These are phyloP conservation scores for Sylvilagus bachmani DNA, from an alignment of 2,113 vertebrate genomes.

Conservation along the genomic window DNA sequence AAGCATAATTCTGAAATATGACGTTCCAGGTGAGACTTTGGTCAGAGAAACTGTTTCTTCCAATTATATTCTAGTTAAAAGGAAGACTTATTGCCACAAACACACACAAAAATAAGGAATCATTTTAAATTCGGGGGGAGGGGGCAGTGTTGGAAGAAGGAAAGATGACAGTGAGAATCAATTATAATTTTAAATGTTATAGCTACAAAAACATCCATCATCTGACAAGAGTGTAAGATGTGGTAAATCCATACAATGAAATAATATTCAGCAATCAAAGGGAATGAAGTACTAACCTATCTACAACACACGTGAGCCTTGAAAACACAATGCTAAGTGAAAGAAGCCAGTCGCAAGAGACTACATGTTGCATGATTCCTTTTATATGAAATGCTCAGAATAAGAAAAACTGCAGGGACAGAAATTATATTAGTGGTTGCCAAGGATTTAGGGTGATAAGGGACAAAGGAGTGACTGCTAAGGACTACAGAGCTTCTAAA, in stretches of 20 bases:
- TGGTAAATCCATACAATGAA: neutral
- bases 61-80: neutral
- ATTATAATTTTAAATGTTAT: neutral
- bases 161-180: neutral
- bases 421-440: neutral
- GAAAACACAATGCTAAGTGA: neutral
- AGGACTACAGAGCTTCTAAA: neutral
- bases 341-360: neutral
- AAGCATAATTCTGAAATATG: slow-evolving; percentile 3
- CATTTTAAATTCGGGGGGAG: neutral
- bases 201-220: neutral
- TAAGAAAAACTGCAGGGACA: too few relatives aligned
- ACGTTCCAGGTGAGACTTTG: neutral
- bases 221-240: neutral
- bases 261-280: neutral
- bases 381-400: neutral
- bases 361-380: neutral
- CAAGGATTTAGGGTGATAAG: neutral
- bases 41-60: neutral
- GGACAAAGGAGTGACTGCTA: neutral
- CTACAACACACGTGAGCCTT: neutral
- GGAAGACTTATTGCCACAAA: neutral
- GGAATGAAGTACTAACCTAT: neutral
- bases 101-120: neutral
- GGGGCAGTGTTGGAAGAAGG: neutral